Base-by-base conservation (phyloP, 2,888 invertebrate species). In the Amorpha juglandis region DNA sequence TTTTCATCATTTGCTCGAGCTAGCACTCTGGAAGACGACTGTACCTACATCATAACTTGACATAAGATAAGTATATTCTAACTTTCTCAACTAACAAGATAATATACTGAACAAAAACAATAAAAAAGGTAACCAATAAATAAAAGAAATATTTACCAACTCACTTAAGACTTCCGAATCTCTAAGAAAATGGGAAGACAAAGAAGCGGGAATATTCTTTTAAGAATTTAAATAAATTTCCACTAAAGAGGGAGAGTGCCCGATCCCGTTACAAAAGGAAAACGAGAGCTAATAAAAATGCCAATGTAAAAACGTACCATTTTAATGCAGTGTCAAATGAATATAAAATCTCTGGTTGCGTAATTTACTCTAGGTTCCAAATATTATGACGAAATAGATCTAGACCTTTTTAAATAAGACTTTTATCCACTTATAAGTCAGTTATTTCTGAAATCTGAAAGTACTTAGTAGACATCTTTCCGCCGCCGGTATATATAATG, bases 181-280 rank as follows among this genome's bases (percentile, higher is more conserved):
- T 78, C 78, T 72, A 76, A 71, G 71, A 81, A 75, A 72, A 72
- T 71, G 78, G 77, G 74, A 82, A 82, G 74, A 82, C 80, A 80
- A 82, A 84, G 81, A 80, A 81, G 83, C 80, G 78, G 76, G 81
- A 87, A 84, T 86, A 83, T 87, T 84, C 86, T 82, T 87, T 84
- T 78, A 84, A 83, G 87, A 90, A 92, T 92, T 92, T 91, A 89
- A 92, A 92, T 92, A 92, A 90, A 90, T 89, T 87, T 83, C 78
- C 82, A 81, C 77, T 84, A 76, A 80, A 82, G 83, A 81, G 83
- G 84, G 86, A 77, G 82, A 75, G 78, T 70, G 76, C 68, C 72
- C 77, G 80, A 81, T 92, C 90, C 78, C 81, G 84, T 92, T 92
- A 86, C 91, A 84, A 81, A 84, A 87, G 84, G 82, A 86, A 87